These are phyloP conservation scores for Hydrochoerus hydrochaeris DNA, from an alignment of 2,113 vertebrate genomes.

Conservation along the genomic window DNA sequence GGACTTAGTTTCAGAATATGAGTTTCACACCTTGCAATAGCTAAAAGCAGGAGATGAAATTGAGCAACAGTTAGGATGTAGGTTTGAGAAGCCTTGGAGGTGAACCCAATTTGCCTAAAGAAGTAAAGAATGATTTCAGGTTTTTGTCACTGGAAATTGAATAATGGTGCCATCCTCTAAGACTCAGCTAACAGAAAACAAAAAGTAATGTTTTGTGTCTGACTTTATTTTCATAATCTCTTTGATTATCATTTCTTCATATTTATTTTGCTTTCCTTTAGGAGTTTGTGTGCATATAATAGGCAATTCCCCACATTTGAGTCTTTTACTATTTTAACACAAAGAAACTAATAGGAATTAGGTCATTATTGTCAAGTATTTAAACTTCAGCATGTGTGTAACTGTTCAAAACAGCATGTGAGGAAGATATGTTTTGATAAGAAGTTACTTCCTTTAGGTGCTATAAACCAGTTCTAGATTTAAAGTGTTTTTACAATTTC, in stretches of 20 bases:
- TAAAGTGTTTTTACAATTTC: neutral
- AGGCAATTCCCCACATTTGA: neutral
- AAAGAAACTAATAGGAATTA: neutral
- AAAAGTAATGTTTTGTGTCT: neutral
- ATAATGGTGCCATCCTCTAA: neutral
- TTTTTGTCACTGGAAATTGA: neutral
- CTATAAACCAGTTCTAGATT: slow-evolving; percentile 4
- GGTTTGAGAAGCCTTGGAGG: neutral
- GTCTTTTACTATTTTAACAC: neutral
- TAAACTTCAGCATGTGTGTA: neutral
- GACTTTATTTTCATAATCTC: neutral
- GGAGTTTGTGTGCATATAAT: neutral
- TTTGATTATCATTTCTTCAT: neutral
- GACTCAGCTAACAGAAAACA: neutral
- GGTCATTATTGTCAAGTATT: neutral
- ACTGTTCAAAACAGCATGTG: neutral
- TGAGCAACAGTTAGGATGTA: neutral
- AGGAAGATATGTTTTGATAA: neutral
- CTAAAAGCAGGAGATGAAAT: neutral
- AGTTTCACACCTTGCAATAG: neutral
- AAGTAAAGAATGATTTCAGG: neutral
- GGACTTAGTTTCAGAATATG: neutral
- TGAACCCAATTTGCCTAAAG: neutral
- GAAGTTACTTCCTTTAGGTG: slow-evolving; percentile 12
- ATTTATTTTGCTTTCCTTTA: neutral